These are phyloP conservation scores for Eremobia ochroleuca DNA, from an alignment of 2,888 invertebrate genomes.

Conservation along the genomic window DNA sequence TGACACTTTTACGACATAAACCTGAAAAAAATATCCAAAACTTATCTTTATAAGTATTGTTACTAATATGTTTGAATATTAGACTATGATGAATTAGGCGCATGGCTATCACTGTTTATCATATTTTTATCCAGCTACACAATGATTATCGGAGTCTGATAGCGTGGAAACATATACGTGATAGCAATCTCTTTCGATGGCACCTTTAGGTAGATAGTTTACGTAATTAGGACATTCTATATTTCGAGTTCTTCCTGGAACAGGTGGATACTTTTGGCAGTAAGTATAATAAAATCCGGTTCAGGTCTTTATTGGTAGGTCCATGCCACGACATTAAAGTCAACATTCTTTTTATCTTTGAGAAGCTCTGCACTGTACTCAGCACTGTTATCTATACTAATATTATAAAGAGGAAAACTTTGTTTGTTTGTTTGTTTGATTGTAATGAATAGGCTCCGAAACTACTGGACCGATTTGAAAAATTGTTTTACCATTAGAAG, in stretches of 20 bases:
- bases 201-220: conserved; percentile 1
- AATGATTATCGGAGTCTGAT: conserved; percentile 36
- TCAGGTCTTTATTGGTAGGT: not conserved
- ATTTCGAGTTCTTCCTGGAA: not conserved
- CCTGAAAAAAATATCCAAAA: not conserved
- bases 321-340: not conserved
- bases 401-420: too few species aligned
- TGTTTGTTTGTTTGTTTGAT: too few species aligned
- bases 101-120: conserved; percentile 36
- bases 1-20: not conserved
- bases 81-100: conserved; percentile 45
- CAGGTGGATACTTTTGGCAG: not conserved
- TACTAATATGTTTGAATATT: conserved; percentile 33
- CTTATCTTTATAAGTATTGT: conserved; percentile 33
- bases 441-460: too few species aligned
- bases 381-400: too few species aligned
- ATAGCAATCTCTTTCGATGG: conserved; percentile 35
- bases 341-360: too few species aligned
- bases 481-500: too few species aligned
- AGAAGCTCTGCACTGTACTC: too few species aligned
- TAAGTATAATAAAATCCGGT: not conserved
- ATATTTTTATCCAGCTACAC: conserved; percentile 31
- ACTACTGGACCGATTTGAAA: too few species aligned
- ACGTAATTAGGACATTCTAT: conserved; percentile 22
- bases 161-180: conserved; percentile 14